Base-by-base conservation (phyloP, 2,888 invertebrate species). In the Chrysolina americana region DNA sequence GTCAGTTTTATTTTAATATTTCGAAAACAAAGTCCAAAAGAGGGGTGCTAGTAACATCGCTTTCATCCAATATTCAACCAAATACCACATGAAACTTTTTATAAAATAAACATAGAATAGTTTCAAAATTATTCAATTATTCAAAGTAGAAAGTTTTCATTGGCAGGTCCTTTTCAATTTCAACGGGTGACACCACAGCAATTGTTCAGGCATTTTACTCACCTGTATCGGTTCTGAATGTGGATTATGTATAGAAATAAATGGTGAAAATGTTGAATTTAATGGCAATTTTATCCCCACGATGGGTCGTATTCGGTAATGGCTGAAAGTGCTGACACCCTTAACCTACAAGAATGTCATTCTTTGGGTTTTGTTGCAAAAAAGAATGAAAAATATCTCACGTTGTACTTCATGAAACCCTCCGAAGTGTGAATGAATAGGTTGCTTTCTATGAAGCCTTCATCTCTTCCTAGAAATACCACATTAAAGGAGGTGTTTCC, bases 401-500 rank as follows among this genome's bases (percentile, higher is more conserved):
- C 96, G 85, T 93, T 92, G 88, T 97, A 96, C 88, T 94, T 94
- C 87, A 96, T 93, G 82, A 95, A 94, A 79, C 98, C 98, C 88
- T 95, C 94, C 76, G 98, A 97, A 48, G 98, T 98, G 89, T 98
- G 98, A 86, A 99, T 95, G 89, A 94, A 95, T 85, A 99, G 92
- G 87, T 93, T 94, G 87, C 96, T 95, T 87, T 95, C 92, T 80
- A 96, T 94, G 85, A 92, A 92, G 77, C 98, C 98, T 89, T 96
- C 94, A 88, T 95, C 94, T 84, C 98, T 92, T 47, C 98, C 98
- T 83, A 99, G 91, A 90, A 97, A 98, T 81, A 98, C 96, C 84
- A 99, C 96, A 90, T 95, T 97, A 89, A 99, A 98, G 78, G 96
- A 94, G 79, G 98, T 98, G 88, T 98, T 98, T 78, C 95, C 96